phyloP scores from a whole-genome alignment of 53 echinoderm and acorn worm species.

The Apostichopus leukothele region DNA sequence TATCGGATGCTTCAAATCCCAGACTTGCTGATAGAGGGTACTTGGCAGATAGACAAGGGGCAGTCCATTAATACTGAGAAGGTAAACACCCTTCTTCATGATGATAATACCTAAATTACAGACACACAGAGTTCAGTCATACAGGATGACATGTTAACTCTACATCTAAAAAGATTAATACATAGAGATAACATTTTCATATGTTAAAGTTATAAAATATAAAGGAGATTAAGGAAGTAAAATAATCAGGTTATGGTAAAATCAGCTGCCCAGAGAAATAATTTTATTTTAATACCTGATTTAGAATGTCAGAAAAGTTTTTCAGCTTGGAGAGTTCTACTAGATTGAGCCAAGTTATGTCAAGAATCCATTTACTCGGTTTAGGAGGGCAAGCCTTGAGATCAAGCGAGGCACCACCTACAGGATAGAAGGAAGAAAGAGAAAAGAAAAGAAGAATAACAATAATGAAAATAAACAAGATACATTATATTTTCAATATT shows the following conservation, averaged over 20 bases:
- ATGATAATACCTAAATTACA: no score
- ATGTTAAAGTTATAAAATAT: no score
- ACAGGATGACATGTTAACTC: background rate
- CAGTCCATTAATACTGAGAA: no score
- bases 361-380: conserved; percentile 94
- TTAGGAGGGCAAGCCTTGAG: conserved; percentile 92
- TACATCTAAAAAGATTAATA: background rate
- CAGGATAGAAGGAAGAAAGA: background rate
- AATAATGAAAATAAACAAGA: background rate
- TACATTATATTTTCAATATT: background rate
- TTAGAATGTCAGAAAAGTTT: conserved; percentile 87
- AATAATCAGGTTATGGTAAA: no score
- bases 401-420: conserved; percentile 95
- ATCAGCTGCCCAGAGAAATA: no score
- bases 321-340: conserved; percentile 95
- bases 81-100: no score
- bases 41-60: no score
- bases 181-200: background rate
- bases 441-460: background rate
- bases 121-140: no score
- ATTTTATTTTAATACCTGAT: conserved; percentile 63
- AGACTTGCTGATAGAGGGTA: no score
- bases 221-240: background rate
- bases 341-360: conserved; percentile 99
- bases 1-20: no score